phyloP scores from a whole-genome alignment of 2,888 invertebrate genomes.

The Drosophila pseudotalamancana region DNA sequence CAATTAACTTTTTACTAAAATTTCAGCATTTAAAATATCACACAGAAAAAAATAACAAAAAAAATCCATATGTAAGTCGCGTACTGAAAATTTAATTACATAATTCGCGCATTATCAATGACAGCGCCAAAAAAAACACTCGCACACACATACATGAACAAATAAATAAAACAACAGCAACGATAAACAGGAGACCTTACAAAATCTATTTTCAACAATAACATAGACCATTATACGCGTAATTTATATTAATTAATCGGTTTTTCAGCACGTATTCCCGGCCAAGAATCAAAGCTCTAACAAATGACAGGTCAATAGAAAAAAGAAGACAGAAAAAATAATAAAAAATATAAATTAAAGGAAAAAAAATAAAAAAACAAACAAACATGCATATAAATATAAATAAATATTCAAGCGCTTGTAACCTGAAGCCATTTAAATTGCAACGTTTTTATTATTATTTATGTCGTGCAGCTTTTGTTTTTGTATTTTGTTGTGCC shows the following conservation, averaged over 20 bases:
- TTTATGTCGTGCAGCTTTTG: background rate
- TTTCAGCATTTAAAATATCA: constrained; percentile 34
- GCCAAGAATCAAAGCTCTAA: constrained; percentile 65
- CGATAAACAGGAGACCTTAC: constrained; percentile 29
- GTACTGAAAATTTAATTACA: constrained; percentile 64
- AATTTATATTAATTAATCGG: constrained; percentile 76
- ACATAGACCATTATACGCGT: constrained; percentile 38
- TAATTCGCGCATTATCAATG: constrained; percentile 75
- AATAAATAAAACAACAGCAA: constrained; percentile 20
- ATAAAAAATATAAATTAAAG: constrained; percentile 52
- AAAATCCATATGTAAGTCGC: constrained; percentile 18
- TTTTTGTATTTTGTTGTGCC: background rate
- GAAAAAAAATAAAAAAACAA: background rate
- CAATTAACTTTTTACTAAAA: constrained; percentile 54
- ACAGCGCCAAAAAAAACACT: constrained; percentile 43
- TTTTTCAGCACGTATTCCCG: constrained; percentile 37
- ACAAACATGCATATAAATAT: constrained; percentile 50
- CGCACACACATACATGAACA: background rate
- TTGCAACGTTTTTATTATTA: constrained; percentile 23
- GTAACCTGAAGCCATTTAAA: constrained; percentile 41
- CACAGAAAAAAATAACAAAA: background rate
- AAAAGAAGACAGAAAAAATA: background rate
- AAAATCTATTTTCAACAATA: constrained; percentile 33
- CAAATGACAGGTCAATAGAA: constrained; percentile 32
- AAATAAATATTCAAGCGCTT: constrained; percentile 46